Evolutionary conservation across 2,888 invertebrate genomes (phyloP).

Genomic region (Crematogaster levior): DNA sequence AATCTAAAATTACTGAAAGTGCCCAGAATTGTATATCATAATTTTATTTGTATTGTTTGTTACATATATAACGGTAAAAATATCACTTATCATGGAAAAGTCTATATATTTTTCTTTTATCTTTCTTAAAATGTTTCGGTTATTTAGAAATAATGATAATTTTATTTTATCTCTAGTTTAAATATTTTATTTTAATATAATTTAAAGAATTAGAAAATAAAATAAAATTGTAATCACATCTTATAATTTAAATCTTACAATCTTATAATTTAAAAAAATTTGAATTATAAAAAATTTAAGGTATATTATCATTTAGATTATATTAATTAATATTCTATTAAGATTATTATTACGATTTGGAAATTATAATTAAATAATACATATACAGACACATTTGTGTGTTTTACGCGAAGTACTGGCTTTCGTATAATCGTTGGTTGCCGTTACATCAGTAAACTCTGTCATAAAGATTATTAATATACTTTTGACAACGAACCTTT

Average conservation of each 20-base stretch:
- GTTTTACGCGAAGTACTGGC: background rate
- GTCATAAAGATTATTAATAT: background rate
- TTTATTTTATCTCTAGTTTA: background rate
- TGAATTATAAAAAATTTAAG: background rate
- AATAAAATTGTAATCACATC: too few relatives aligned
- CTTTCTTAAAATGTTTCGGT: too few relatives aligned
- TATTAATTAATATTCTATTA: background rate
- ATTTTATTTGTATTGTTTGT: background rate
- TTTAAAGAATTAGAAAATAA: too few relatives aligned
- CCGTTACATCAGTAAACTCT: conserved; percentile 5
- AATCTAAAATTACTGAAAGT: background rate
- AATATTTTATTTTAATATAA: too few relatives aligned
- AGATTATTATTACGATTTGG: background rate
- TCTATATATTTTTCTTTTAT: background rate
- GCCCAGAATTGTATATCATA: background rate
- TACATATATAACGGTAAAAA: background rate
- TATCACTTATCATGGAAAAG: background rate
- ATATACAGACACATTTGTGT: too few relatives aligned
- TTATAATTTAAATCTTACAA: too few relatives aligned
- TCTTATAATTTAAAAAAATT: background rate
- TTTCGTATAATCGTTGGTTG: conserved; percentile 1
- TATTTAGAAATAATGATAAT: background rate
- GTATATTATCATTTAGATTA: background rate
- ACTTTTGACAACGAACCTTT: conserved; percentile 40
- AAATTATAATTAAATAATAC: background rate